These are phyloP conservation scores for Aporophyla lueneburgensis DNA, from an alignment of 2,888 invertebrate species.

Conservation along the genomic window DNA sequence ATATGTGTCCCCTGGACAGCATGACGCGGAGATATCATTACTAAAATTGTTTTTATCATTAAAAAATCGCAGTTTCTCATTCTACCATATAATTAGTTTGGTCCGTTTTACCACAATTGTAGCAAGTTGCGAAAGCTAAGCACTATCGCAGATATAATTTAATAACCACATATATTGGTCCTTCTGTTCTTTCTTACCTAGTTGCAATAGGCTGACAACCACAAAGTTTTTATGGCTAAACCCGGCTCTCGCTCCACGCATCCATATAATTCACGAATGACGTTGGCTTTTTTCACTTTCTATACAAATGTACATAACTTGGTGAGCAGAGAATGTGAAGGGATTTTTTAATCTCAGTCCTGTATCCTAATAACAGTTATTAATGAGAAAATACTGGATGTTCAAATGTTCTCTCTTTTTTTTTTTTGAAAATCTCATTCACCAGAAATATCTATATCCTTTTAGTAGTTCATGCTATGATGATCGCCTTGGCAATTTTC, in stretches of 20 bases:
- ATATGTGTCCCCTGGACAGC: too few species aligned
- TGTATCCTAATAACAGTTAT: not conserved
- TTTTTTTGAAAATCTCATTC: not conserved
- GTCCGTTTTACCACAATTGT: not conserved
- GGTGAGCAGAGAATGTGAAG: not conserved
- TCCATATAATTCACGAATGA: conserved; percentile 39
- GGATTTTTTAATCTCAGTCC: not conserved
- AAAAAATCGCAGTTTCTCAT: not conserved
- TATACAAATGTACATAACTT: conserved; percentile 27
- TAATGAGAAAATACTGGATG: not conserved
- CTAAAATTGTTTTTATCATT: too few species aligned
- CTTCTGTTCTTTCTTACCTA: conserved; percentile 11
- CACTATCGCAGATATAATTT: not conserved
- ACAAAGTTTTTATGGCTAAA: conserved; percentile 33
- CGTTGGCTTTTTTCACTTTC: conserved; percentile 14
- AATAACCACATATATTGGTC: not conserved
- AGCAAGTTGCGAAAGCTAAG: not conserved
- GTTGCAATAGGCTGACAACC: conserved; percentile 14
- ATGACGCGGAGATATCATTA: too few species aligned
- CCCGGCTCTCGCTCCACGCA: conserved; percentile 14
- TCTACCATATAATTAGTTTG: not conserved
- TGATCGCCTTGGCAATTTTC: not conserved
- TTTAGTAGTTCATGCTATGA: not conserved
- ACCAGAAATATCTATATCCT: not conserved
- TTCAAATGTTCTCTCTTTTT: not conserved